phyloP scores from a whole-genome alignment of 2,113 vertebrate species.

The Oryzias melastigma region DNA sequence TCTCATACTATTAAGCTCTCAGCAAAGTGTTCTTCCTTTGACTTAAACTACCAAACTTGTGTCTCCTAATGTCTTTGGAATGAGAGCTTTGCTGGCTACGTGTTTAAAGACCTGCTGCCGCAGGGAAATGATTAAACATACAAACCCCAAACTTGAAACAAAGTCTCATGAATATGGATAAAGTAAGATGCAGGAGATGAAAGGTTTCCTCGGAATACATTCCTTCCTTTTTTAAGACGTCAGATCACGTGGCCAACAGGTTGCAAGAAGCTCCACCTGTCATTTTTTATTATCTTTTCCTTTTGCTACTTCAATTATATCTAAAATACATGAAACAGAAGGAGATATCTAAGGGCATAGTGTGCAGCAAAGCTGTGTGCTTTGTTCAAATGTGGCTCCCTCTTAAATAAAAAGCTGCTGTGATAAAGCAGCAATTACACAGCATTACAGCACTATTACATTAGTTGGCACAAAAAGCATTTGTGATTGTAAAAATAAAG shows the following conservation, averaged over 20 bases:
- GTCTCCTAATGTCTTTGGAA: conserved; percentile 43
- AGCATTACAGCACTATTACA: conserved; percentile 41
- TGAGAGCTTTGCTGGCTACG: conserved; percentile 22
- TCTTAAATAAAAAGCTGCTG: conserved; percentile 19
- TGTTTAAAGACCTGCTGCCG: conserved; percentile 13
- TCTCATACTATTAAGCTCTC: conserved; percentile 33
- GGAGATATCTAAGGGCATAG: not conserved
- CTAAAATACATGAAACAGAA: conserved; percentile 4
- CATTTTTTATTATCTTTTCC: conserved; percentile 6
- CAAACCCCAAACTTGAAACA: conserved; percentile 6
- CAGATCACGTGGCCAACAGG: not conserved
- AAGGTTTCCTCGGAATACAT: not conserved
- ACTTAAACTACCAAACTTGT: conserved; percentile 4
- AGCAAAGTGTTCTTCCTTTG: conserved; percentile 15
- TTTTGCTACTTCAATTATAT: not conserved
- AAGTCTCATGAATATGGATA: not conserved
- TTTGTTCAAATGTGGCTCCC: conserved; percentile 21
- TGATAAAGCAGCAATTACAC: conserved; percentile 35
- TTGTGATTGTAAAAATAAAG: conserved; percentile 2
- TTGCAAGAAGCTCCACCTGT: conserved; percentile 3
- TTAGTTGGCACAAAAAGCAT: conserved; percentile 17
- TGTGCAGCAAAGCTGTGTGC: conserved; percentile 5
- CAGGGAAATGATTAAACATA: conserved; percentile 21
- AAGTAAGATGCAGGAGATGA: conserved; percentile 2
- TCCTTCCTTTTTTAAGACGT: not conserved